Evolutionary conservation across 2,888 invertebrate species (phyloP).

Genomic region (Tetragonula carbonaria): DNA sequence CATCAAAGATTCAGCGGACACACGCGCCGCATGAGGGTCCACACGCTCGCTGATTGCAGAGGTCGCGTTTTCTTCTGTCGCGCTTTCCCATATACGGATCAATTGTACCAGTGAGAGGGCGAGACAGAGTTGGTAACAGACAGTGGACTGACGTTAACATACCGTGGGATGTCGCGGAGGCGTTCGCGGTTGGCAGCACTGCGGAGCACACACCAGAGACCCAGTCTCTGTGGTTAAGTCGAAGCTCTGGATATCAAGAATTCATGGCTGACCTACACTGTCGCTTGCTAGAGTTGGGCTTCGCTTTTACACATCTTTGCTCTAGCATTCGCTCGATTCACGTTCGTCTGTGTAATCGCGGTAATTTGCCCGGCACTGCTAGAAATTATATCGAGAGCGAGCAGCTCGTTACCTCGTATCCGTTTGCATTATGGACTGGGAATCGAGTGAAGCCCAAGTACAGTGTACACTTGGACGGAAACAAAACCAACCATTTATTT

Average conservation of each 20-base stretch:
- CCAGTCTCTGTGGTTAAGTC: slow-evolving; percentile 77
- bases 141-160: slow-evolving; percentile 69
- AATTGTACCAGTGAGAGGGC: slow-evolving; percentile 10
- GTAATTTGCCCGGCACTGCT: no score
- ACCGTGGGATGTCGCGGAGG: slow-evolving; percentile 67
- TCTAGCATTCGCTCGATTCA: background rate
- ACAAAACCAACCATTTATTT: no score
- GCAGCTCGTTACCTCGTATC: no score
- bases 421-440: no score
- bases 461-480: no score
- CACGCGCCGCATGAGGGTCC: background rate
- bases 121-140: slow-evolving; percentile 50
- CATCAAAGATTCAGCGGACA: slow-evolving; percentile 62
- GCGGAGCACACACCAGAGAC: slow-evolving; percentile 68
- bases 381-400: no score
- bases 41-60: slow-evolving; percentile 25
- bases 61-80: slow-evolving; percentile 22
- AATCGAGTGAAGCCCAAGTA: no score
- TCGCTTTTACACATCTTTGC: background rate
- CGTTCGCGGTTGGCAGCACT: slow-evolving; percentile 57
- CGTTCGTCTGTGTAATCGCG: background rate
- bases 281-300: slow-evolving; percentile 6
- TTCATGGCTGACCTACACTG: slow-evolving; percentile 78
- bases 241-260: slow-evolving; percentile 75
- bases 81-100: slow-evolving; percentile 15